A percentile compares a stretch with the other conserved stretches of the same genome.
These are phyloP conservation scores for Trichoplusia ni DNA, from an alignment of 1,140 invertebrate genomes.

Conservation along the genomic window DNA sequence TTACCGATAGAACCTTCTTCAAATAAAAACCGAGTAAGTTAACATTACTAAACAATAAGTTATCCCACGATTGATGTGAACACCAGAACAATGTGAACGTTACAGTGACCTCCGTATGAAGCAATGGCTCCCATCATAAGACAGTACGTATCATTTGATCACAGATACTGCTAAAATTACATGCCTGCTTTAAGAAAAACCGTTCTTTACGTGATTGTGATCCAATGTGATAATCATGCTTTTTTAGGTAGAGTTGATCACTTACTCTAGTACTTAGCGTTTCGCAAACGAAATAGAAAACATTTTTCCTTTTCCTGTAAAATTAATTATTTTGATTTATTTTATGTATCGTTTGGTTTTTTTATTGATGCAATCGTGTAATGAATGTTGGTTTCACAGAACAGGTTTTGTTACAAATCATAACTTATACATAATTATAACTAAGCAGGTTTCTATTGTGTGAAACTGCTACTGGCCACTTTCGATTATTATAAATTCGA, in stretches of 20 bases:
- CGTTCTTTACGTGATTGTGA: not conserved
- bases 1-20: not conserved
- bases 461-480: not conserved
- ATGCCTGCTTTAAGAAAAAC: not conserved
- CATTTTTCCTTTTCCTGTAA: too few relatives aligned
- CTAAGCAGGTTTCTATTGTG: not conserved
- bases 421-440: not conserved
- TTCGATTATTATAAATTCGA: not conserved
- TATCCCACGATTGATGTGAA: constrained; percentile 12
- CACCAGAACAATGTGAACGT: constrained; percentile 1
- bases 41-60: not conserved
- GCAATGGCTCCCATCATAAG: constrained; percentile 10
- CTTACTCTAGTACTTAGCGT: too few relatives aligned
- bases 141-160: constrained; percentile 10
- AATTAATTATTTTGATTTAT: too few relatives aligned
- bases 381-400: too few relatives aligned
- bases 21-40: not conserved
- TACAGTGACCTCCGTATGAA: constrained; percentile 10
- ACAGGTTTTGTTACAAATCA: too few relatives aligned
- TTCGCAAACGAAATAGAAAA: too few relatives aligned
- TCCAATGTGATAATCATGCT: too few relatives aligned
- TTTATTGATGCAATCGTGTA: too few relatives aligned
- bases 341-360: too few relatives aligned
- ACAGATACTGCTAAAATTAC: constrained; percentile 10
- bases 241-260: too few relatives aligned